These are phyloP conservation scores for Drosophila auraria DNA, from an alignment of 1,140 invertebrate genomes.

Conservation along the genomic window DNA sequence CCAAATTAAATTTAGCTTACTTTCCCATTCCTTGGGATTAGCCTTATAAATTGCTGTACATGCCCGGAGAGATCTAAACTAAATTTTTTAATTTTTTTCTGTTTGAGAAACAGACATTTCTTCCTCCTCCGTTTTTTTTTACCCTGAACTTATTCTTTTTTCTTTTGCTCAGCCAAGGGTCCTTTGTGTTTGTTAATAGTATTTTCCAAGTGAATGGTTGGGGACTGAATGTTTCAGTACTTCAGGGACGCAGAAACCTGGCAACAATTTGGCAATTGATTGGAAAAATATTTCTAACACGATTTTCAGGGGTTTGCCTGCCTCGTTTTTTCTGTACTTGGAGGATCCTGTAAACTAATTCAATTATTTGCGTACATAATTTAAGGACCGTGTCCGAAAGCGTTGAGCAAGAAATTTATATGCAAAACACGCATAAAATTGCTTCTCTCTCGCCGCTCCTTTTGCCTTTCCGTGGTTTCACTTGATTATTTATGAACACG, in stretches of 20 bases:
- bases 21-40: slow-evolving; percentile 3
- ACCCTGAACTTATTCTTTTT: slow-evolving; percentile 9
- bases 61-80: slow-evolving; percentile 30
- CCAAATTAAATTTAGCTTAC: slow-evolving; percentile 42
- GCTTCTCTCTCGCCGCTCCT: slow-evolving; percentile 16
- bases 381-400: slow-evolving; percentile 48
- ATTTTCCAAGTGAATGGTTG: slow-evolving; percentile 55
- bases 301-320: slow-evolving; percentile 40
- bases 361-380: slow-evolving; percentile 82
- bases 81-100: slow-evolving; percentile 34
- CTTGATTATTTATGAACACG: slow-evolving; percentile 78
- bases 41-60: slow-evolving; percentile 28
- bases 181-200: slow-evolving; percentile 57
- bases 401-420: slow-evolving; percentile 78
- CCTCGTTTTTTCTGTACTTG: neutral
- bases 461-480: slow-evolving; percentile 22
- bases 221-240: slow-evolving; percentile 9
- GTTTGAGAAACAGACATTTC: neutral
- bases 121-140: slow-evolving; percentile 14
- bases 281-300: slow-evolving; percentile 79
- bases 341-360: slow-evolving; percentile 64
- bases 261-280: slow-evolving; percentile 73
- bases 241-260: slow-evolving; percentile 27
- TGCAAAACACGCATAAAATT: slow-evolving; percentile 83
- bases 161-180: slow-evolving; percentile 19